Evolutionary conservation across 2,797 vertebrate genomes (phyloP).

Genomic region (Anguilla megastoma): DNA sequence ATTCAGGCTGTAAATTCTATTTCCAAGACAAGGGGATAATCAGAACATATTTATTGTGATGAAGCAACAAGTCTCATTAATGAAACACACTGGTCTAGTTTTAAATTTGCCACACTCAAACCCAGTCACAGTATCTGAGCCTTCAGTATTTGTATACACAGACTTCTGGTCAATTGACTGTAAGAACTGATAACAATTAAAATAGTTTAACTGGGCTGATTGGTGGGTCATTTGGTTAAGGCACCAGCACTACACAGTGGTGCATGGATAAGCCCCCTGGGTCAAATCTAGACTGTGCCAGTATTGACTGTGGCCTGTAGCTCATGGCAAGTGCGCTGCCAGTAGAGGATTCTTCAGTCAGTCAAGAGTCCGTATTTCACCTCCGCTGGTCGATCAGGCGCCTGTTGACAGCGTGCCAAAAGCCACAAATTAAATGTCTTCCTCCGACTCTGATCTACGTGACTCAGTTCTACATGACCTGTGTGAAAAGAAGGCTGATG

Average conservation of each 20-base stretch:
- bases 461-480: neutral
- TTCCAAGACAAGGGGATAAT: neutral
- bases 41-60: neutral
- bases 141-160: neutral
- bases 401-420: neutral
- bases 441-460: neutral
- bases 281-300: too few species aligned
- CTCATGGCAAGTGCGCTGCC: too few species aligned
- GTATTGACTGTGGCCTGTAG: too few species aligned
- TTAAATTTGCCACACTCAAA: neutral
- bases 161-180: neutral
- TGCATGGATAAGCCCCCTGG: too few species aligned
- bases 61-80: neutral
- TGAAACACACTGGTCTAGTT: neutral
- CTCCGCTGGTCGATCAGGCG: neutral
- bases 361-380: neutral
- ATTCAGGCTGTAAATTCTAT: neutral
- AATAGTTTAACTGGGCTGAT: neutral
- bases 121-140: neutral
- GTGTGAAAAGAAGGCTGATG: neutral
- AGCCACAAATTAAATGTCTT: neutral
- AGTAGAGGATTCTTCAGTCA: neutral
- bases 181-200: neutral
- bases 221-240: too few species aligned
- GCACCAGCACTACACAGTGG: too few species aligned